Conservation (phyloP, 2,797 vertebrate genomes). For the Coregonus ussuriensis region DNA sequence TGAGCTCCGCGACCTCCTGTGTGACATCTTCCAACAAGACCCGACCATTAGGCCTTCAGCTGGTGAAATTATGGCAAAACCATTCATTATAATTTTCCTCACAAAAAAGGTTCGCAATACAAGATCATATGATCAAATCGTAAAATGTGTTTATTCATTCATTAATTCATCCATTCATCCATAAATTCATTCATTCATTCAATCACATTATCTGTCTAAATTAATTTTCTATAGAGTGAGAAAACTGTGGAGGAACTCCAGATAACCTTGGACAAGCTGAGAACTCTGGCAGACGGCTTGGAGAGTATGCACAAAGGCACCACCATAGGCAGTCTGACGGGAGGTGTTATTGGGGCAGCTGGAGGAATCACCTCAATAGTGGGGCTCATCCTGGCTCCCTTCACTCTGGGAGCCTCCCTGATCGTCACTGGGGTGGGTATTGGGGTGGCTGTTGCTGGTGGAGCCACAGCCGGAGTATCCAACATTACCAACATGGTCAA, state of each 20-base stretch:
- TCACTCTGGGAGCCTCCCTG: too few species aligned
- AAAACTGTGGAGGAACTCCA: not conserved
- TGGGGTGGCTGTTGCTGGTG: constrained; percentile 30
- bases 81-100: constrained; percentile 16
- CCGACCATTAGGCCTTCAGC: not conserved
- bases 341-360: too few species aligned
- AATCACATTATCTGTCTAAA: not conserved
- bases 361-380: too few species aligned
- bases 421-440: too few species aligned
- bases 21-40: constrained; percentile 13
- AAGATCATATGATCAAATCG: not conserved
- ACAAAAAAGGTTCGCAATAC: not conserved
- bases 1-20: not conserved
- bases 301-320: constrained; percentile 1
- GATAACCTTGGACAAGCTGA: not conserved
- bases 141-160: not conserved
- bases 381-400: too few species aligned
- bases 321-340: too few species aligned
- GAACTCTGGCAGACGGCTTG: constrained; percentile 17
- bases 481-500: constrained; percentile 50
- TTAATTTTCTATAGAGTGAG: not conserved
- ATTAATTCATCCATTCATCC: not conserved
- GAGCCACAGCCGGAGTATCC: constrained; percentile 17
- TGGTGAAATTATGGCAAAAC: constrained; percentile 9
- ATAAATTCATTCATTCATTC: not conserved